These are phyloP conservation scores for Acromyrmex echinatior DNA, from an alignment of 1,140 invertebrate genomes.

Conservation along the genomic window DNA sequence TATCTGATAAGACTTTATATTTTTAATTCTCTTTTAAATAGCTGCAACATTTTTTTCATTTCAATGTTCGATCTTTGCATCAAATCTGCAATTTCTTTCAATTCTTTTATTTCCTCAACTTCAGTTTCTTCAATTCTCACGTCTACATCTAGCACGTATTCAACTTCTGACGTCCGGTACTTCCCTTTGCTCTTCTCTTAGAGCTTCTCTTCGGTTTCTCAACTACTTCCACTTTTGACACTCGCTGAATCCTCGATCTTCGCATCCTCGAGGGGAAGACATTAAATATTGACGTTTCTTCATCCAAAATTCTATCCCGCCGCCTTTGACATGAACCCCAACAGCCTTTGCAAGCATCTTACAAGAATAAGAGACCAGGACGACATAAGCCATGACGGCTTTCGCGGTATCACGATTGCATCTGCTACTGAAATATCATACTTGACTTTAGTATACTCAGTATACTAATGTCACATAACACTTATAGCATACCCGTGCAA, in stretches of 20 bases:
- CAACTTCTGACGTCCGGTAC: constrained; percentile 38
- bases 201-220: constrained; percentile 8
- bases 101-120: constrained; percentile 13
- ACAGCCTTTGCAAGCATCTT: constrained; percentile 27
- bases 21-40: too few relatives aligned
- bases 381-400: background rate
- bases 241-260: constrained; percentile 31
- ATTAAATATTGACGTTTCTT: constrained; percentile 58
- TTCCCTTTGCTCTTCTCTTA: constrained; percentile 6
- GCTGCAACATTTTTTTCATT: constrained; percentile 16
- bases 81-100: background rate
- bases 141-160: constrained; percentile 31
- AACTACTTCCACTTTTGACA: constrained; percentile 55
- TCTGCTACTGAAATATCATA: constrained; percentile 31
- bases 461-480: constrained; percentile 14
- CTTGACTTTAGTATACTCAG: background rate
- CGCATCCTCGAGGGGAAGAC: constrained; percentile 11
- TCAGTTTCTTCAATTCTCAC: constrained; percentile 14
- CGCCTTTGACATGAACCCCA: constrained; percentile 42
- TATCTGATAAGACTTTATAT: too few relatives aligned
- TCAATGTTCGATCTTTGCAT: constrained; percentile 22
- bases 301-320: constrained; percentile 45
- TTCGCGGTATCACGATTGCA: constrained; percentile 8
- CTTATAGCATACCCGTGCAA: constrained; percentile 1
- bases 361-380: constrained; percentile 1